A percentile compares a stretch with the other conserved stretches of the same genome.
phyloP scores from a whole-genome alignment of 2,797 vertebrate species.

The Acipenser transmontanus region DNA sequence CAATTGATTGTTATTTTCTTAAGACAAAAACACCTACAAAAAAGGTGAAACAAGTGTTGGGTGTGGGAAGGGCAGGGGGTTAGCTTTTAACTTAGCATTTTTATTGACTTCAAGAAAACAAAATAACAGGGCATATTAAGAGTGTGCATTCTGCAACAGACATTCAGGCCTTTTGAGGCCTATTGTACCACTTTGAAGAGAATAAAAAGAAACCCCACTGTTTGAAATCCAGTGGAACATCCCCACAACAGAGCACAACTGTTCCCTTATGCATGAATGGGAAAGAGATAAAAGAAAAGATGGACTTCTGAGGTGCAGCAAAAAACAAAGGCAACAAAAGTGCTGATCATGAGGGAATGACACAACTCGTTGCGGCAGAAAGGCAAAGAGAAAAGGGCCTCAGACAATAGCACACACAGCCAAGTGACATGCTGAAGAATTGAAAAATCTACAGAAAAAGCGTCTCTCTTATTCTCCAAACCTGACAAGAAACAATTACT shows the following conservation, averaged over 20 bases:
- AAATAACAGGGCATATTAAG: constrained; percentile 95
- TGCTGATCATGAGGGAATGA: constrained; percentile 98
- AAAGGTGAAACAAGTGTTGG: constrained; percentile 61
- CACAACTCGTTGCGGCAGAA: constrained; percentile 86
- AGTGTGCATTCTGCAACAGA: constrained; percentile 91
- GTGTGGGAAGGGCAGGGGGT: constrained; percentile 62
- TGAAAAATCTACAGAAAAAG: constrained; percentile 96
- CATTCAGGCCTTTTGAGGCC: constrained; percentile 84
- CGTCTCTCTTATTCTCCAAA: constrained; percentile 79
- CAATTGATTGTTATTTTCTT: constrained; percentile 60
- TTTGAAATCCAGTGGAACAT: constrained; percentile 99
- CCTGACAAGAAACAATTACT: constrained; percentile 77
- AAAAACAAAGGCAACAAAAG: constrained; percentile 99
- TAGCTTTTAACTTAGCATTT: constrained; percentile 91
- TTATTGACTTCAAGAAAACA: constrained; percentile 99
- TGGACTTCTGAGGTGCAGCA: constrained; percentile 98
- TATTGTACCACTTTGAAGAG: constrained; percentile 93
- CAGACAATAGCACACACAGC: constrained; percentile 83
- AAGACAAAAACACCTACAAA: constrained; percentile 77
- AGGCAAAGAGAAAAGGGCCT: constrained; percentile 74
- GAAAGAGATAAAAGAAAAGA: constrained; percentile 97
- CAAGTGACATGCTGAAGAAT: constrained; percentile 94
- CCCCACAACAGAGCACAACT: constrained; percentile 98
- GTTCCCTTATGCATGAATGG: constrained; percentile 99
- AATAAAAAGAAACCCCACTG: constrained; percentile 99